phyloP scores from a whole-genome alignment of 1,140 invertebrate species.

The Drosophila suzukii region DNA sequence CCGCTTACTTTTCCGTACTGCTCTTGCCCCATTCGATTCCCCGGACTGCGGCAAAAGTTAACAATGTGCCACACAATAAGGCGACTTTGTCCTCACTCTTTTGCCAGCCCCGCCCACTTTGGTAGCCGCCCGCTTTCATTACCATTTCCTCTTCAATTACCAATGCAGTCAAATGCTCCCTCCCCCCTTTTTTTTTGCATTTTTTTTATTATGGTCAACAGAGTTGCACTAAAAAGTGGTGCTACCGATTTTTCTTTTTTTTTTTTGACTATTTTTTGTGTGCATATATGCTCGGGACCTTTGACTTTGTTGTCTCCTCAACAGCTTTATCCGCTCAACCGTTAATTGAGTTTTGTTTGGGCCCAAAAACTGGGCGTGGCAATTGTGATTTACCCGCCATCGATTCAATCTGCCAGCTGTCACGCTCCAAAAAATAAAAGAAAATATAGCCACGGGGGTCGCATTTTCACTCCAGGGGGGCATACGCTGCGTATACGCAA shows the following conservation, averaged over 20 bases:
- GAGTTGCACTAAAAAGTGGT: constrained; percentile 30
- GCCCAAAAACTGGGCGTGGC: constrained; percentile 9
- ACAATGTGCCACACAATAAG: constrained; percentile 52
- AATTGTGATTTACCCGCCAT: constrained; percentile 32
- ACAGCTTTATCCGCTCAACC: constrained; percentile 27
- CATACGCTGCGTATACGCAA: constrained; percentile 35
- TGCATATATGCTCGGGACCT: constrained; percentile 15
- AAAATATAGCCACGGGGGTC: background rate
- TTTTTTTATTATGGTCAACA: constrained; percentile 37
- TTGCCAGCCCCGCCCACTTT: background rate
- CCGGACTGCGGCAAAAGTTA: constrained; percentile 41
- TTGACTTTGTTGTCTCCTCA: constrained; percentile 32
- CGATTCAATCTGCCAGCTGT: constrained; percentile 29
- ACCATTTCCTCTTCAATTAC: constrained; percentile 52
- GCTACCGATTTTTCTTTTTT: background rate
- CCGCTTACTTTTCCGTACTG: constrained; percentile 1
- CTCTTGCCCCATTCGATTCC: background rate
- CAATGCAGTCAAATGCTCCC: constrained; percentile 42
- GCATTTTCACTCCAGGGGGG: constrained; percentile 2
- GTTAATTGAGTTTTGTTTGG: constrained; percentile 42
- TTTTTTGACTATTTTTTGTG: too few species aligned
- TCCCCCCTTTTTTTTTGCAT: too few species aligned
- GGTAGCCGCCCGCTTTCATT: constrained; percentile 32
- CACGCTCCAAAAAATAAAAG: background rate
- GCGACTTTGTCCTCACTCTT: constrained; percentile 32